Conservation (phyloP, 2,797 vertebrate species). For the Sebastes matsubarae region DNA sequence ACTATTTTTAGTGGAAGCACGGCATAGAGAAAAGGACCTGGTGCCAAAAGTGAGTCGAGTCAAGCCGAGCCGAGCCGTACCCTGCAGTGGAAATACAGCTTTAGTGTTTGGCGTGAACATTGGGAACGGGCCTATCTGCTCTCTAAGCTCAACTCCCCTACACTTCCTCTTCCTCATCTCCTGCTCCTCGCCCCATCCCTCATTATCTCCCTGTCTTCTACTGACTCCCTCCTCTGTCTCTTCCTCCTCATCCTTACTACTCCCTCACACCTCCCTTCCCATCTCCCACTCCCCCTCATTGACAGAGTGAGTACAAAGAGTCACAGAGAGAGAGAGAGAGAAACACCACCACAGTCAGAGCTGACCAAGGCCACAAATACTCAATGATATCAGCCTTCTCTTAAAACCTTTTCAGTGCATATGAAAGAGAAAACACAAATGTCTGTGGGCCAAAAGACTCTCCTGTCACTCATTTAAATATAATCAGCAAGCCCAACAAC, state of each 20-base stretch:
- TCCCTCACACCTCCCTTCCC: slow-evolving; percentile 36
- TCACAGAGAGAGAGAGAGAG: background rate
- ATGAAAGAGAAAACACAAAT: background rate
- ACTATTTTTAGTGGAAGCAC: background rate
- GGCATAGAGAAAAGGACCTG: background rate
- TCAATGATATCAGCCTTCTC: background rate
- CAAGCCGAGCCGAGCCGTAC: background rate
- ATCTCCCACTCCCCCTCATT: slow-evolving; percentile 1
- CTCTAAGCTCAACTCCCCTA: slow-evolving; percentile 46
- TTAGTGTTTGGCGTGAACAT: background rate
- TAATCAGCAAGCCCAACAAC: background rate
- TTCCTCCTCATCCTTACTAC: slow-evolving; percentile 46
- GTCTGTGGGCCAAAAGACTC: background rate
- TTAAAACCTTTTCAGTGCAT: background rate
- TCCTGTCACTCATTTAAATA: background rate
- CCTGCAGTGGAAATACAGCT: background rate
- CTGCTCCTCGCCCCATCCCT: slow-evolving; percentile 7
- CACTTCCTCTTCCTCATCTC: slow-evolving; percentile 59
- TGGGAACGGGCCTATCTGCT: slow-evolving; percentile 21
- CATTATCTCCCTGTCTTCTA: slow-evolving; percentile 35
- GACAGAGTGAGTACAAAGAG: background rate
- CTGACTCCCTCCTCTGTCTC: slow-evolving; percentile 34
- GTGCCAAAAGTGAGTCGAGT: background rate
- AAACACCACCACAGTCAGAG: background rate
- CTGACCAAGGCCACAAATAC: background rate